Evolutionary conservation across 2,113 vertebrate species (phyloP).

Genomic region (Hipposideros armiger): DNA sequence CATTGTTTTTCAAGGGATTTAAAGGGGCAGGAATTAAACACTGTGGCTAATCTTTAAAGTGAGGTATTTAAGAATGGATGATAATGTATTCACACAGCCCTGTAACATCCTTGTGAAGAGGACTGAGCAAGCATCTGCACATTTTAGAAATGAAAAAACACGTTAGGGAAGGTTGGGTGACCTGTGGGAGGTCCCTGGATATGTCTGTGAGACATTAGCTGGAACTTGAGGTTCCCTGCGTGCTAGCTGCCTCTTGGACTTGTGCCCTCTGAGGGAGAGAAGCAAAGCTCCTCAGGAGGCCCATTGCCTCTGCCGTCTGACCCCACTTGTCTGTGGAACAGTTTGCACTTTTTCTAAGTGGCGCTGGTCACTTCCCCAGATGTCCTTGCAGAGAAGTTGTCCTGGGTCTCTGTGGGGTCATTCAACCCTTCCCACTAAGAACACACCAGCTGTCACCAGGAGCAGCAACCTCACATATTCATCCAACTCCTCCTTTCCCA

Average conservation of each 20-base stretch:
- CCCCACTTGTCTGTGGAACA: constrained; percentile 28
- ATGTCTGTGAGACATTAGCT: neutral
- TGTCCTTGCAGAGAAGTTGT: constrained; percentile 54
- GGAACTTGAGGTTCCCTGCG: neutral
- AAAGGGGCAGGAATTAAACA: neutral
- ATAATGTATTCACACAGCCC: neutral
- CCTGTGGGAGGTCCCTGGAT: neutral
- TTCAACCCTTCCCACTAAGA: constrained; percentile 56
- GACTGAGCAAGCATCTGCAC: neutral
- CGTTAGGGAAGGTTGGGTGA: neutral
- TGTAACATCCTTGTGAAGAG: neutral
- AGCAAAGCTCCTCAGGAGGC: neutral
- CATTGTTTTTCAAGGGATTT: neutral
- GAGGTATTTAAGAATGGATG: neutral
- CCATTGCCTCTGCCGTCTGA: neutral
- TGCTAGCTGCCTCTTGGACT: neutral
- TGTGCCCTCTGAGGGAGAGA: neutral
- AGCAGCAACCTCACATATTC: constrained; percentile 46
- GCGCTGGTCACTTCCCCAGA: constrained; percentile 61
- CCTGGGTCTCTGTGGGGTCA: constrained; percentile 6
- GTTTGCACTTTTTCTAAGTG: constrained; percentile 51
- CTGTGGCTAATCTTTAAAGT: neutral
- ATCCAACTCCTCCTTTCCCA: neutral
- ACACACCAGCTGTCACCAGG: constrained; percentile 69
- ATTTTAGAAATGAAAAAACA: neutral